Evolutionary conservation across 1,140 invertebrate species (phyloP), one percentile per base, ranked within the genome.

Genomic region (Zaprionus ornatus): DNA sequence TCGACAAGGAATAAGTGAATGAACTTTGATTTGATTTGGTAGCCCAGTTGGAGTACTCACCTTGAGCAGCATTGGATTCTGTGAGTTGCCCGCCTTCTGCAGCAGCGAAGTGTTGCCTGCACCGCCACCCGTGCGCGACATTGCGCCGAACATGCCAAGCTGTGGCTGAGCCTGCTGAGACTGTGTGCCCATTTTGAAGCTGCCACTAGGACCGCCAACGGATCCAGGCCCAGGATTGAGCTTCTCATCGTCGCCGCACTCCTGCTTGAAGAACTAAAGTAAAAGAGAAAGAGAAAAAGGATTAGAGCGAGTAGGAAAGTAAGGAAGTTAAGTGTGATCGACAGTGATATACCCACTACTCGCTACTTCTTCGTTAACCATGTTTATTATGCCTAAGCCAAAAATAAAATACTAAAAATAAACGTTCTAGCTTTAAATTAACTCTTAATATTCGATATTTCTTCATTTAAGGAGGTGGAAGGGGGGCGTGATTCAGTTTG

Each of bases 171-270:
- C 61, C 13, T 32, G 29, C 10, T 32, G 29, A 0, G 80, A 9
- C 55, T 77, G 83, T 32, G 62, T 69, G 42, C 59, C 77, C 79
- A 90, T 77, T 67, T 91, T 90, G 15, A 86, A 87, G 64, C 74
- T 77, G n/a, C 80, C 74, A 9, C 61, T 57, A 4, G 74, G 50
- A 19, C 65, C 75, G 45, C 65, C 93, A 59, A 60, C 48, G 4
- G 40, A 9, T 6, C 29, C 29, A 32, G 79, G 42, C 13, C 74
- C 78, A 1, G 70, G 17, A 35, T 66, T 70, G 9, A 83, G 67
- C 56, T 96, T 96, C 68, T 97, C 96, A 64, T 98, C 97, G 74
- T 98, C 97, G 29, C 40, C 78, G 57, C 67, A 68, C 66, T 96
- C 95, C 91, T 97, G 97, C 88, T 92, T 92, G 55, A 91, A 92